Base-by-base conservation (phyloP, 1,140 invertebrate species). In the Planococcus citri region DNA sequence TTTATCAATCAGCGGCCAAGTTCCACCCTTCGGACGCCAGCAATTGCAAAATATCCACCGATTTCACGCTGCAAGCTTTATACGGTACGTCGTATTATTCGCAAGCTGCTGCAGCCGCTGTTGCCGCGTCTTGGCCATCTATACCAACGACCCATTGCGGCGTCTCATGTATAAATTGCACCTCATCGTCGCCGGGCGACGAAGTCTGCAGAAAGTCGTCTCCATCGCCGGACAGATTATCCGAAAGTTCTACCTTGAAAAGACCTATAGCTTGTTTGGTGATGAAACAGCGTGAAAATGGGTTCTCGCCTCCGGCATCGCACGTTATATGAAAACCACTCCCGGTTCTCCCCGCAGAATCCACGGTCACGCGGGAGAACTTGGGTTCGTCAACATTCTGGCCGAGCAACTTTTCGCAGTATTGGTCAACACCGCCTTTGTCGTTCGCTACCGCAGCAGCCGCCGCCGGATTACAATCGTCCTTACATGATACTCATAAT, bases 311-410 rank as follows among this genome's bases (percentile, higher is more conserved):
- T 0, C 1, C 81, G 82, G 0, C 71, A 27, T 82, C 82, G 64
- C 87, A 88, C 73, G 86, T 90, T 78, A 89, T 89, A 85, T 90
- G 87, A 89, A 89, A 86, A 81, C 87, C 87, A 79, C 85, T 88
- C 78, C 85, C 85, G 82, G 85, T 88, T 87, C 87, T 89, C 79
- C 87, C 85, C 25, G 27, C 67, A 37, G 70, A 68, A 58, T 51
- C 69, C 8, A 25, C 58, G 51, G 58, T 41, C 21, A 37, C 58
- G 4, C 60, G 60, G 60, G 60, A 64, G 60, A 64, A 22, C 25
- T 64, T 64, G 60, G 60, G 60, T 24, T 64, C 60, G 25, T 24
- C 14, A 6, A 58, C 51, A 3, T 64, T 64, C 24, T 64, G 60
- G 60, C 60, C 60, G 25, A 24, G 10, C 3, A 64, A 24, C 17